Base-by-base conservation (phyloP, 2,797 vertebrate genomes). In the Hoplostethus mediterraneus region DNA sequence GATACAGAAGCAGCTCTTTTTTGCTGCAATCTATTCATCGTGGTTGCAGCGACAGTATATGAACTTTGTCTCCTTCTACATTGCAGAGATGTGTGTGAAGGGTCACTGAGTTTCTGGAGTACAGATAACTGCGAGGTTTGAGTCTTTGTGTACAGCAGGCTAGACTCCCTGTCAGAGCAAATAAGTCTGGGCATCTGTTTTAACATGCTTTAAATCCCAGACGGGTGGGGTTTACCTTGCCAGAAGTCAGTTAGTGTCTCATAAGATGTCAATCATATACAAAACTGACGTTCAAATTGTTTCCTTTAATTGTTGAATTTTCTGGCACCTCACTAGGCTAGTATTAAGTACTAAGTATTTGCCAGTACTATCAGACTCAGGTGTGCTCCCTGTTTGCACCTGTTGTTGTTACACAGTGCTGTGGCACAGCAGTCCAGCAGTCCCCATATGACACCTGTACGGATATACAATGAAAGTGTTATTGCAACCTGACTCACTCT, bases 381-480 rank as follows among this genome's bases (percentile, higher is more conserved):
- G 8, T 44, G n/a, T 59, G 21, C 9, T 44, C 49, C 57, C 30
- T 30, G 40, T 14, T 4, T 55, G 47, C 21, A 63, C n/a, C 4
- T 30, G 53, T 48, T 44, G 14, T 21, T 54, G 33, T 49, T 28
- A 31, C 17, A 38, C 30, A 54, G 73, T 67, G 71, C 65, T 64
- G 47, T 77, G 21, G 21, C 21, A 21, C 21, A 21, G 21, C 21
- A 21, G 21, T 21, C 21, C 21, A 21, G 21, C 21, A 21, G 60
- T 86, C 68, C 83, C 77, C 13, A 53, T 53, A 9, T 84, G 70
- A 78, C 73, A 81, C 72, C 69, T 73, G 65, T 53, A 57, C 47
- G 64, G 33, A 79, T 10, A 71, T 36, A 63, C 52, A 75, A 63
- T 71, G 48, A 28, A 9, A n/a, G 36, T 38, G 51, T 21, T 21